phyloP scores from a whole-genome alignment of 2,113 vertebrate genomes.

The Petaurus breviceps region DNA sequence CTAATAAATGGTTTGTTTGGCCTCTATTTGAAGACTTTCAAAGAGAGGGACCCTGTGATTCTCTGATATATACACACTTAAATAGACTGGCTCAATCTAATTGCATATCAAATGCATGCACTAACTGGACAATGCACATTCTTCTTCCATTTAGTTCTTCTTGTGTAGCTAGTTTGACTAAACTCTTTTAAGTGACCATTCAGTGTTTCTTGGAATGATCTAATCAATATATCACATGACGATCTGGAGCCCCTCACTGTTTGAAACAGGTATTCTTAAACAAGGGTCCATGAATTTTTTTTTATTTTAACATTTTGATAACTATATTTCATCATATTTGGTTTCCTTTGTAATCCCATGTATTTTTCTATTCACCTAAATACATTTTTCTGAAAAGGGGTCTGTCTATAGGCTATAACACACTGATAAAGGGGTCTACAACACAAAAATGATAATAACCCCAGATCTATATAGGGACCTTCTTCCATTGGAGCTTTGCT shows the following conservation, averaged over 20 bases:
- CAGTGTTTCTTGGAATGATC: not conserved
- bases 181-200: not conserved
- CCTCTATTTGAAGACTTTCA: not conserved
- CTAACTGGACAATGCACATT: not conserved
- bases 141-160: not conserved
- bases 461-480: not conserved
- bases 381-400: not conserved
- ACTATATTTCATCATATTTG: not conserved
- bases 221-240: not conserved
- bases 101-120: not conserved
- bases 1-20: not conserved
- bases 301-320: not conserved
- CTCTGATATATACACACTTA: not conserved
- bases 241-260: not conserved
- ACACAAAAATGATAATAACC: not conserved
- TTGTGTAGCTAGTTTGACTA: not conserved
- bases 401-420: not conserved
- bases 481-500: not conserved
- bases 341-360: not conserved
- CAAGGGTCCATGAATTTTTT: not conserved
- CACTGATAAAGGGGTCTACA: not conserved
- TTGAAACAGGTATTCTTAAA: not conserved
- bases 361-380: not conserved
- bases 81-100: not conserved
- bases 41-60: not conserved